These are phyloP conservation scores for Parnassius mnemosyne DNA, from an alignment of 2,888 invertebrate genomes.

Conservation along the genomic window DNA sequence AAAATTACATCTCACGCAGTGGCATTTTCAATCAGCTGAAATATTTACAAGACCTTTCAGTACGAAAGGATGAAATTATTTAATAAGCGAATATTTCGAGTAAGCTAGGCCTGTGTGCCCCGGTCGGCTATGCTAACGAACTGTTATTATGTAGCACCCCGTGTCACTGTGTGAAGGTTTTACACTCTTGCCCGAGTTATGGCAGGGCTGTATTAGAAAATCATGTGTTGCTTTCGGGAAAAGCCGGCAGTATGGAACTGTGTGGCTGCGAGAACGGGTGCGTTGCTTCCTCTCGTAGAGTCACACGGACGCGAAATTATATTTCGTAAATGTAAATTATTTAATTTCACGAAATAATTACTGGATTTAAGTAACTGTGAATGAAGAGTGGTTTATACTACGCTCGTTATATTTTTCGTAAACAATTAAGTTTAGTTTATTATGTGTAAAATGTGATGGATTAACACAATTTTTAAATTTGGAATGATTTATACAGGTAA, in stretches of 20 bases:
- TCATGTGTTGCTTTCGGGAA: constrained; percentile 72
- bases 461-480: constrained; percentile 56
- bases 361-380: constrained; percentile 26
- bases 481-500: constrained; percentile 73
- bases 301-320: constrained; percentile 29
- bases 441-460: constrained; percentile 48
- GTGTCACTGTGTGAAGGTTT: constrained; percentile 80
- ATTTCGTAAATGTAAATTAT: constrained; percentile 33
- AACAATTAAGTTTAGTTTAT: neutral
- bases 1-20: neutral
- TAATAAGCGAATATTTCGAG: constrained; percentile 70
- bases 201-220: constrained; percentile 67
- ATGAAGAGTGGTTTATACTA: constrained; percentile 32
- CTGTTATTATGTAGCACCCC: constrained; percentile 69
- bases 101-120: constrained; percentile 35
- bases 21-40: constrained; percentile 14
- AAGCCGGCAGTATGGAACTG: constrained; percentile 48
- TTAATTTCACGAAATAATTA: constrained; percentile 3
- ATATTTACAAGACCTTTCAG: constrained; percentile 13
- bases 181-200: constrained; percentile 76
- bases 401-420: neutral
- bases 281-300: constrained; percentile 44
- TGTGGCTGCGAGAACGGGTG: constrained; percentile 51
- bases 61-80: constrained; percentile 44
- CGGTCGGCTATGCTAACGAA: constrained; percentile 71